Base-by-base conservation (phyloP, 2,888 invertebrate genomes). In the Heteromyza rotundicornis region DNA sequence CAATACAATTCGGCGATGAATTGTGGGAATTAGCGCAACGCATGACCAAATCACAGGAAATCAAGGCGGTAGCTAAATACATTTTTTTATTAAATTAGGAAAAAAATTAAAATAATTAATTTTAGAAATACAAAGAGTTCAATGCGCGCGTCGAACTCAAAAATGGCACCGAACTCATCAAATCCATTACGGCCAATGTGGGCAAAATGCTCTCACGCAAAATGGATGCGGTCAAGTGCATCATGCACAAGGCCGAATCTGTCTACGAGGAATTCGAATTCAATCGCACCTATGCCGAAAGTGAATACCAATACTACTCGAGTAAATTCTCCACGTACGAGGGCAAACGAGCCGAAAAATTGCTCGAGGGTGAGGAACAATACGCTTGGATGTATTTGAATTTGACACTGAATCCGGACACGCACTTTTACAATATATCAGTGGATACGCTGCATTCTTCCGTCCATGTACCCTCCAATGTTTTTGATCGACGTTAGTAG, bases 391-490 rank as follows among this genome's bases (percentile, higher is more conserved):
- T 84, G 82, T 91, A 88, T 75, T 84, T 85, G 71, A 73, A 79
- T 56, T 86, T 92, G 77, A 74, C 84, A 8, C 79, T 94, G 20
- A 89, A 89, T 74, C 86, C 86, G 60, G 91, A 93, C 78, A 89
- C 91, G 0, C 93, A 94, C 81, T 96, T 96, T 83, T 92, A 93
- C 80, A 89, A 93, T 78, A 89, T 94, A 65, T 88, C 89, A 36
- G 91, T 94, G 14, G 93, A 93, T 80, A 91, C 91, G 12, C 88
- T 86, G 60, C 87, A 88, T 71, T 95, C 95, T 77, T 91, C 96
- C 65, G 92, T 97, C 55, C 97, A 98, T 82, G 92, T 97, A 23
- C 97, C 98, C 2, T 94, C 95, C 27, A 96, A 96, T 85, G 92
- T 98, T 62, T 96, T 89, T 84, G 95, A 95, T 80, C 86, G 87